These are phyloP conservation scores for Thalassophryne amazonica DNA, from an alignment of 2,797 vertebrate genomes.

Conservation along the genomic window DNA sequence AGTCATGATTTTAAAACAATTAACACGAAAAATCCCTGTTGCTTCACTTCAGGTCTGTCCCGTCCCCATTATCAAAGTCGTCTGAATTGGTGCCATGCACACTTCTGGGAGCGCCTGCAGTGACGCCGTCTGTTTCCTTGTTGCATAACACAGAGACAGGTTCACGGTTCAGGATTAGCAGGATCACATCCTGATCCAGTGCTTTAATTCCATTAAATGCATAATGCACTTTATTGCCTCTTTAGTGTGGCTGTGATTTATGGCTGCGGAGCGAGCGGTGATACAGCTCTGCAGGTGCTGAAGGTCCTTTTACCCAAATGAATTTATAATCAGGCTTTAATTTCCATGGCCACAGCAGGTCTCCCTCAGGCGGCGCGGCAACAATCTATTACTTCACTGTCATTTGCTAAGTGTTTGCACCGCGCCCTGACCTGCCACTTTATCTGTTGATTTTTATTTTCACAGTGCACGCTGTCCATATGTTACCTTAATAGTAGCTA, in stretches of 20 bases:
- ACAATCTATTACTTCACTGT: conserved; percentile 84
- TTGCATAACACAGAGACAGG: too few species aligned
- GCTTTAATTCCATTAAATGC: conserved; percentile 68
- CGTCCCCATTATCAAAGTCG: too few species aligned
- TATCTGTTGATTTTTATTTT: conserved; percentile 95
- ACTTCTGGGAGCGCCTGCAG: too few species aligned
- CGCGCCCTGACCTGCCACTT: conserved; percentile 86
- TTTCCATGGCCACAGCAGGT: conserved; percentile 59
- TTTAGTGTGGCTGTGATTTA: conserved; percentile 58
- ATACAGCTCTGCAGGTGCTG: neutral
- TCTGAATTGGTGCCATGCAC: too few species aligned
- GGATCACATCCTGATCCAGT: conserved; percentile 20
- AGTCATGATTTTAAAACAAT: too few species aligned
- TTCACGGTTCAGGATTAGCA: too few species aligned
- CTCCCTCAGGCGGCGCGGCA: conserved; percentile 46
- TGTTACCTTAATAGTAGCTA: conserved; percentile 93
- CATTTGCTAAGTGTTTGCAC: conserved; percentile 94
- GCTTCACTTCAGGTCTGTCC: too few species aligned
- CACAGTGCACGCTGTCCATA: conserved; percentile 90
- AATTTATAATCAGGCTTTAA: conserved; percentile 74
- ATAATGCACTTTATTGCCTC: conserved; percentile 66
- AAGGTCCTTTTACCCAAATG: conserved; percentile 47
- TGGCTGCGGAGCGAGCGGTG: conserved; percentile 6
- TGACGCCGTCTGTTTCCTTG: too few species aligned
- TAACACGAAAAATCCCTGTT: too few species aligned